Percentiles rank a stretch among this genome's conserved stretches.
phyloP scores from a whole-genome alignment of 2,888 invertebrate genomes.

The Pollenia griseotomentosa region DNA sequence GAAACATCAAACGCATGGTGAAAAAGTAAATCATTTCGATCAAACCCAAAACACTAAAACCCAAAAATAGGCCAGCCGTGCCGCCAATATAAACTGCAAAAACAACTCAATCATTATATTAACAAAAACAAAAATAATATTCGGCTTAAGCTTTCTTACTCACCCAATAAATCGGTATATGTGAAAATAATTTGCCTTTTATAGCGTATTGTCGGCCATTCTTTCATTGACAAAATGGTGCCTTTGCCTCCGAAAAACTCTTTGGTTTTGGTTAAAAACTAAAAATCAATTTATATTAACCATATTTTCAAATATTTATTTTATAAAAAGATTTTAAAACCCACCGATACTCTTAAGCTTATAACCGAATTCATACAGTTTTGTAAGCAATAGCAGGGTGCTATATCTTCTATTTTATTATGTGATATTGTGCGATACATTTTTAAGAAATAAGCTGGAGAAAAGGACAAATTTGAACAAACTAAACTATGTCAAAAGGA shows the following conservation, averaged over 20 bases:
- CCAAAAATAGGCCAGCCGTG: conserved; percentile 91
- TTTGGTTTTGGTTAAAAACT: conserved; percentile 67
- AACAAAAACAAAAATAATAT: neutral
- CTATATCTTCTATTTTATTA: conserved; percentile 53
- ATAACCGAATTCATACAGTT: conserved; percentile 81
- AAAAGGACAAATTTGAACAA: neutral
- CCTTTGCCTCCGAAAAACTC: conserved; percentile 72
- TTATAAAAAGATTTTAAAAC: neutral
- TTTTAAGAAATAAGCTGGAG: conserved; percentile 66
- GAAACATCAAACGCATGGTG: conserved; percentile 88
- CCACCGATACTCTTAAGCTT: conserved; percentile 75
- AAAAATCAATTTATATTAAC: neutral
- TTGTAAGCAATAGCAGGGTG: conserved; percentile 80
- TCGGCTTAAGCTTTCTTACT: neutral
- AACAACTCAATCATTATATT: conserved; percentile 72
- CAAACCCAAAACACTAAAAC: conserved; percentile 91
- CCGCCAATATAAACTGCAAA: conserved; percentile 90
- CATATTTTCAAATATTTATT: neutral
- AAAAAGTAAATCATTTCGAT: conserved; percentile 90
- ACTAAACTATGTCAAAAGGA: neutral
- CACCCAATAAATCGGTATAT: conserved; percentile 83
- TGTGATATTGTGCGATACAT: conserved; percentile 49
- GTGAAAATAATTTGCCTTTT: conserved; percentile 82
- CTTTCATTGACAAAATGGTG: conserved; percentile 67
- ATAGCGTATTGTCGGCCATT: conserved; percentile 77